Base-by-base conservation (phyloP, 2,797 vertebrate genomes). In the Manis crassicaudata region DNA sequence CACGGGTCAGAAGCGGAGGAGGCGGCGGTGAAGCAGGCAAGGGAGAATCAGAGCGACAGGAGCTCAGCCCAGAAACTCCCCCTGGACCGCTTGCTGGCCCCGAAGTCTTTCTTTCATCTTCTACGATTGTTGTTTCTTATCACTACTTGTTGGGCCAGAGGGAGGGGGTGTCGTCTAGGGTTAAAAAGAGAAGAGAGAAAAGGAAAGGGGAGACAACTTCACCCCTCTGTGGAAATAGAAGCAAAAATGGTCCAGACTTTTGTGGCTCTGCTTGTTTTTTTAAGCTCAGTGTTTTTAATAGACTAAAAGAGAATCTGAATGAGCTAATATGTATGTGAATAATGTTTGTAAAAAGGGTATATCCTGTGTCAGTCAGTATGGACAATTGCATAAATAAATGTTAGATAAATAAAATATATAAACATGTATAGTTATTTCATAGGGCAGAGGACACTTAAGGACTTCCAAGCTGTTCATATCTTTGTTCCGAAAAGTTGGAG, bases 251-350 rank as follows among this genome's bases (percentile, higher is more conserved):
- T 75, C 25, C 7, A 88, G 70, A 89, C 40, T 90, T 52, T 93
- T 65, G 29, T 50, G 25, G 62, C 72, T 94, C 68, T 76, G 29
- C 23, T 96, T 63, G 72, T 46, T 88, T 89, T 63, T 88, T 58
- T 82, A 94, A 73, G 32, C 87, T 81, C 63, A 79, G n/a, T 67
- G 62, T 92, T 93, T 96, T 96, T 92, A 88, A 86, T 60, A 95
- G 83, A 94, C 81, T 85, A 90, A 93, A 97, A 90, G 35, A 94
- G 35, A 93, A 82, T 65, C 77, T 0, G 18, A 77, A 60, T 65
- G 29, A 76, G 62, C 63, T 94, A 90, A 73, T 0, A 1, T 11
- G 17, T 92, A 77, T 52, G 10, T 54, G 29, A 89, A 40, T 67
- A 46, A 50, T 93, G 72, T 90, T 96, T 94, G 85, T 40, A 83